Evolutionary conservation across 1,140 invertebrate species (phyloP), one percentile per base, ranked within the genome.

Genomic region (Mizuhopecten yessoensis): DNA sequence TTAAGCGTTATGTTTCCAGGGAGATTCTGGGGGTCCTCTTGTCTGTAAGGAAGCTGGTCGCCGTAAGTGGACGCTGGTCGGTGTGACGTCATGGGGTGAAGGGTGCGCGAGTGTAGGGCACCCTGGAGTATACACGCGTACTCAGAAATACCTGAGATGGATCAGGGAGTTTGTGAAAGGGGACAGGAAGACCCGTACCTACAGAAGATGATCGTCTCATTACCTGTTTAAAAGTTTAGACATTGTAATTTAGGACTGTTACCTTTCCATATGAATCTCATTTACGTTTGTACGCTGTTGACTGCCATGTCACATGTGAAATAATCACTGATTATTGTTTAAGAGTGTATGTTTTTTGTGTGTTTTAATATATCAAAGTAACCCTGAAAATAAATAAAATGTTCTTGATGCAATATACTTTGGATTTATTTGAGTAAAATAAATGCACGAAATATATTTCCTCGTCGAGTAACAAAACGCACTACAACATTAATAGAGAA

Each of bases 51-150:
- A 75, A 20, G 95, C 96, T 45, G n/a, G 57, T 29, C 94, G 96
- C 9, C 96, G 95, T 13, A 92, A 94, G 23, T 97, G 97, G 97
- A 96, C 96, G 87, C 95, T 97, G 89, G 96, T 97, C 93, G 98
- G 97, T 13, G 96, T 98, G n/a, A 97, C 97, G 0, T 98, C 98
- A n/a, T 99, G 98, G 98, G 99, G 99, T 36, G 98, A 99, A 94
- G 98, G 98, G 45, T 99, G 98, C 95, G 99, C 98, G 17, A 98
- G 98, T 97, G 98, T 98, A 33, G 98, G 98, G 95, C 98, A 98
- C 97, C 98, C 99, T 0, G 98, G 98, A 29, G 98, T 99, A 0
- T 99, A 99, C 96, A 98, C 98, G 0, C 97, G 98, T 5, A 75
- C 57, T 9, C 9, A 75, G n/a, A 75, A 75, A 75, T 75, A 75